phyloP scores from a whole-genome alignment of 2,113 vertebrate species.

The Dicaeum eximium region DNA sequence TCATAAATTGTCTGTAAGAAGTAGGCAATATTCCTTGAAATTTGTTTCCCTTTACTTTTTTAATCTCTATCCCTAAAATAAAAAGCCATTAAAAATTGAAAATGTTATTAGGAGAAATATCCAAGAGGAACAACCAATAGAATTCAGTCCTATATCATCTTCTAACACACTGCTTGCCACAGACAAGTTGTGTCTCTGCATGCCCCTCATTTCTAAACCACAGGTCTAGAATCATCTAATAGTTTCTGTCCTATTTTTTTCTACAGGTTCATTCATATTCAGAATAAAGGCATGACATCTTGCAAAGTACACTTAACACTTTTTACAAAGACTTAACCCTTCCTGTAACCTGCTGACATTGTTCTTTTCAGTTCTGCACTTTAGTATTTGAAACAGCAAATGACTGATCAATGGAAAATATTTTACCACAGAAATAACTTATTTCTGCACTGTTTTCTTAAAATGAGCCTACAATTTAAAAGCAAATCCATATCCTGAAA shows the following conservation, averaged over 20 bases:
- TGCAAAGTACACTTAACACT: not conserved
- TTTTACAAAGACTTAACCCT: constrained; percentile 4
- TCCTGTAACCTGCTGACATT: not conserved
- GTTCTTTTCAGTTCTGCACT: constrained; percentile 1
- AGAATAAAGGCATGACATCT: not conserved
- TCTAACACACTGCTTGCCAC: not conserved
- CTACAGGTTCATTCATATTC: not conserved
- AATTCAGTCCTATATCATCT: not conserved
- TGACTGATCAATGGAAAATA: constrained; percentile 43
- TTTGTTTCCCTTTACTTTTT: not conserved
- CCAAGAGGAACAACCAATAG: not conserved
- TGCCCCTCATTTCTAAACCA: not conserved
- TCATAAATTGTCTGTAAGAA: not conserved
- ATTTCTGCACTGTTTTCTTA: constrained; percentile 25
- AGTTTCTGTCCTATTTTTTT: not conserved
- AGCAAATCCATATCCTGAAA: constrained; percentile 43
- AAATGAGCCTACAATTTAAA: constrained; percentile 38
- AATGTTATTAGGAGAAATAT: not conserved
- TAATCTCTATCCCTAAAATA: not conserved
- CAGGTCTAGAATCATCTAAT: not conserved
- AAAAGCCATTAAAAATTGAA: not conserved
- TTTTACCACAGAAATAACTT: constrained; percentile 24
- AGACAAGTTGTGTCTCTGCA: not conserved
- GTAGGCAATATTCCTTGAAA: not conserved
- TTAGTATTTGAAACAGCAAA: not conserved